Percentiles rank a stretch among this genome's conserved stretches.
Evolutionary conservation across 30 jellyfish, hydroid and myxozoan genomes (phyloP).

Genomic region (Turritopsis rubra): DNA sequence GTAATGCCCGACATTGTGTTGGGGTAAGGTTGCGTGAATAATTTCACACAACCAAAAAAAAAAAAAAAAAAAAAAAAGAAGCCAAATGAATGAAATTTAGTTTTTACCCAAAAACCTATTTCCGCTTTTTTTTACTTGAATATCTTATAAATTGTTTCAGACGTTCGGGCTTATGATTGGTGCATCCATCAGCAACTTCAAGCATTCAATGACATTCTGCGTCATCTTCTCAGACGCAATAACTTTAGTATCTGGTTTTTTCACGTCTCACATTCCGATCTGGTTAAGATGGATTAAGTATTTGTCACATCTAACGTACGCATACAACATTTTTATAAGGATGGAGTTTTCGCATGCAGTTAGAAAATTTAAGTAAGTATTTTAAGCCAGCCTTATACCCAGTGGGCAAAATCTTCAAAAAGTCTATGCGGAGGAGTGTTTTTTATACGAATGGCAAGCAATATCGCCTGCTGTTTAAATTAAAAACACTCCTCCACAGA

Average conservation of each 20-base stretch:
- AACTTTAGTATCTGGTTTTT: neutral
- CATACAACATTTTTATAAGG: neutral
- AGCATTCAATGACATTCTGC: neutral
- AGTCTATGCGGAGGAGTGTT: too few species aligned
- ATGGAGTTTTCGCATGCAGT: neutral
- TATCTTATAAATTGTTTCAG: neutral
- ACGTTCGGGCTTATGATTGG: slow-evolving; percentile 16
- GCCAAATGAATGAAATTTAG: neutral
- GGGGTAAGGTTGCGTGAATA: too few species aligned
- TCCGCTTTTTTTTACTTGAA: neutral
- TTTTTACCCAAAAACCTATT: neutral
- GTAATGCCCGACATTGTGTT: too few species aligned
- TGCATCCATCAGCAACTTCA: slow-evolving; percentile 13
- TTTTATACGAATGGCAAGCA: too few species aligned
- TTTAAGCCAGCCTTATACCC: too few species aligned
- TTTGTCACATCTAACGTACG: neutral
- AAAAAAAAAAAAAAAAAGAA: too few species aligned
- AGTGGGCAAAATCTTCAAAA: too few species aligned
- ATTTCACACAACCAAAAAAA: too few species aligned
- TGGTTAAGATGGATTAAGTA: slow-evolving; percentile 20
- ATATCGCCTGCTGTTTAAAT: too few species aligned
- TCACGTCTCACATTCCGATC: neutral
- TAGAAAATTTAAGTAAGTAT: neutral
- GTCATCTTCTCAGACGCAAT: slow-evolving; percentile 12
- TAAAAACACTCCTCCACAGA: too few species aligned